These are phyloP conservation scores for Leptobrachium ailaonicum DNA, from an alignment of 2,113 vertebrate genomes.

Conservation along the genomic window DNA sequence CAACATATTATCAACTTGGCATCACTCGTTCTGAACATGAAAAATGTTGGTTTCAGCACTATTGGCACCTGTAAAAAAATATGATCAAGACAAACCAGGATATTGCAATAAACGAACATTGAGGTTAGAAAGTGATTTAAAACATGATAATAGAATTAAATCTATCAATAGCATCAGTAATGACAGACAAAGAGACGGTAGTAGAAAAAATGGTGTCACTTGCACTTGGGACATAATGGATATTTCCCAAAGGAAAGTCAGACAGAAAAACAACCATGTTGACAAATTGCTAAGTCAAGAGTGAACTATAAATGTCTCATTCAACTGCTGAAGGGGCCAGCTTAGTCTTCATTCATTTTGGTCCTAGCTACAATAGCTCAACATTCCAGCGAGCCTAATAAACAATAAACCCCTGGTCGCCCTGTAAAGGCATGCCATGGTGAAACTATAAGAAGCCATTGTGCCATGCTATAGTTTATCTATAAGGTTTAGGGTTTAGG, in stretches of 20 bases:
- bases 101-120: too few species aligned
- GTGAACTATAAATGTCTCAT: not conserved
- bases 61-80: too few species aligned
- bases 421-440: not conserved
- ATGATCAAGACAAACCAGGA: too few species aligned
- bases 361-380: not conserved
- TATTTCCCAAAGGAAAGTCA: not conserved
- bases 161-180: too few species aligned
- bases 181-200: too few species aligned
- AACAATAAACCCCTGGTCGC: constrained; percentile 1
- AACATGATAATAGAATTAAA: too few species aligned
- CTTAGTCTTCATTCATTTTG: constrained; percentile 5
- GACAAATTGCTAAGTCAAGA: constrained; percentile 2
- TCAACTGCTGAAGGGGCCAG: not conserved
- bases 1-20: too few species aligned
- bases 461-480: not conserved
- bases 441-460: not conserved
- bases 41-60: too few species aligned
- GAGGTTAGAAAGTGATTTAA: too few species aligned
- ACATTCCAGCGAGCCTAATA: constrained; percentile 13
- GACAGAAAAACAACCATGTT: not conserved
- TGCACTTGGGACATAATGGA: constrained; percentile 3
- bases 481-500: not conserved
- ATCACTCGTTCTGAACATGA: too few species aligned
- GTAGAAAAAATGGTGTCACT: not conserved